Percentiles rank a stretch among this genome's conserved stretches.
These are phyloP conservation scores for Chaetogeoica ovagalla DNA, from an alignment of 2,888 invertebrate genomes.

Conservation along the genomic window DNA sequence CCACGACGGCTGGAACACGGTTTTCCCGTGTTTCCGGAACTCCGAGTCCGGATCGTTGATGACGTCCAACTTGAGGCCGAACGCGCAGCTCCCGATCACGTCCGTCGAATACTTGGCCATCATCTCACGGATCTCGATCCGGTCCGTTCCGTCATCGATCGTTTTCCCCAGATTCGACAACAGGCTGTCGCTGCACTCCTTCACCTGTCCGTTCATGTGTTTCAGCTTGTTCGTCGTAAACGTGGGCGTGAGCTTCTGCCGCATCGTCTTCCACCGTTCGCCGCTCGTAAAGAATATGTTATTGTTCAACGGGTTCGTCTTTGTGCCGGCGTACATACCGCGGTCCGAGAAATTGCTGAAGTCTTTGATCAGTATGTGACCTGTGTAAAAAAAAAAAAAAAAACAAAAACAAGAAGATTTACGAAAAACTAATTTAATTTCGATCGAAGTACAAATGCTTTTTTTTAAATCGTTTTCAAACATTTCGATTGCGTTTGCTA, in stretches of 20 bases:
- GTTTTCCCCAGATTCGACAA: constrained; percentile 8
- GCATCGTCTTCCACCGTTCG: constrained; percentile 59
- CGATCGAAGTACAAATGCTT: too few species aligned
- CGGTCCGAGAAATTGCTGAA: constrained; percentile 55
- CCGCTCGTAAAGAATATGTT: constrained; percentile 57
- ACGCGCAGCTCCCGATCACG: constrained; percentile 62
- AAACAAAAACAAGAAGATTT: too few species aligned
- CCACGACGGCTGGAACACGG: constrained; percentile 59
- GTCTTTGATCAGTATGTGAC: constrained; percentile 55
- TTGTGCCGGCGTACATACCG: constrained; percentile 42
- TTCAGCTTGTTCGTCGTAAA: constrained; percentile 61
- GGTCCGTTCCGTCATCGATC: constrained; percentile 41
- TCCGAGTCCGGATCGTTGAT: constrained; percentile 60
- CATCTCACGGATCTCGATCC: constrained; percentile 52
- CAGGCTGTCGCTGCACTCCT: constrained; percentile 42
- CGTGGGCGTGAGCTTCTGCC: constrained; percentile 60
- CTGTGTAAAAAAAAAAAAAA: constrained; percentile 1
- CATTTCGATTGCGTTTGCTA: too few species aligned
- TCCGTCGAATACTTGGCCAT: constrained; percentile 63
- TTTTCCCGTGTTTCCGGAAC: constrained; percentile 59
- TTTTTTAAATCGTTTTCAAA: too few species aligned
- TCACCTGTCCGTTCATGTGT: constrained; percentile 52
- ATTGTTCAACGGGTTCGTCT: constrained; percentile 54
- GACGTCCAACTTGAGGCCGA: constrained; percentile 62
- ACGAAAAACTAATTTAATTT: too few species aligned